Evolutionary conservation across 2,797 vertebrate genomes (phyloP), one percentile per base, ranked within the genome.

Genomic region (Mormyrus proboscirostris): DNA sequence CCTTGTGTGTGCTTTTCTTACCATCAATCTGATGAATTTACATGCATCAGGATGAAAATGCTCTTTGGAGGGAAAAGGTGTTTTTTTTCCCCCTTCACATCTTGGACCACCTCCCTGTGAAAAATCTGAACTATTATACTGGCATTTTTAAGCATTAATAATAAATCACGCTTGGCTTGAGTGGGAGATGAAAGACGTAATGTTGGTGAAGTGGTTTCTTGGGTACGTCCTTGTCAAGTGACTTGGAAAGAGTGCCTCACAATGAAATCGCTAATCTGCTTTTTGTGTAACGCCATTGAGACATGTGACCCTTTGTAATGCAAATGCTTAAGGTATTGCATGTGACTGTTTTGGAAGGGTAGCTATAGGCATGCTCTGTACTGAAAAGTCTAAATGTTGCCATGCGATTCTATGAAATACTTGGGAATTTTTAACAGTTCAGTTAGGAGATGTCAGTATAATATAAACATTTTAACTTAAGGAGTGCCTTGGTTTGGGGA

Each of bases 101-200:
- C 94, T 94, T 97, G 98, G 97, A 99, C 97, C 97, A 97, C 96
- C 95, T 96, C 95, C 95, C 95, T 95, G 95, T 96, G 96, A 97
- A 98, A 97, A 97, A 98, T 97, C 97, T 97, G 95, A 95, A 96
- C 95, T 97, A 96, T 97, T 97, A 96, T 96, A 96, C 96, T 96
- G 95, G 96, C 97, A 98, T 96, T 97, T 98, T 97, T 96, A 95
- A 96, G 96, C 97, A 98, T 98, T 97, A 98, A 98, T 98, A 97
- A 98, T 97, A 94, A 97, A 98, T 98, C 95, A 95, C 94, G 94
- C 94, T 92, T 94, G 95, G 95, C 92, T 93, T 94, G 92, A 57
- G 53, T 50, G 49, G 83, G 49, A 86, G 49, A 86, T 93, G 93
- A 94, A 84, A 92, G 92, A 91, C 82, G 79, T 89, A 93, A 93